Percentiles rank a stretch among this genome's conserved stretches.
Conservation (phyloP, 2,888 invertebrate genomes). For the Ornithoptera priamus region DNA sequence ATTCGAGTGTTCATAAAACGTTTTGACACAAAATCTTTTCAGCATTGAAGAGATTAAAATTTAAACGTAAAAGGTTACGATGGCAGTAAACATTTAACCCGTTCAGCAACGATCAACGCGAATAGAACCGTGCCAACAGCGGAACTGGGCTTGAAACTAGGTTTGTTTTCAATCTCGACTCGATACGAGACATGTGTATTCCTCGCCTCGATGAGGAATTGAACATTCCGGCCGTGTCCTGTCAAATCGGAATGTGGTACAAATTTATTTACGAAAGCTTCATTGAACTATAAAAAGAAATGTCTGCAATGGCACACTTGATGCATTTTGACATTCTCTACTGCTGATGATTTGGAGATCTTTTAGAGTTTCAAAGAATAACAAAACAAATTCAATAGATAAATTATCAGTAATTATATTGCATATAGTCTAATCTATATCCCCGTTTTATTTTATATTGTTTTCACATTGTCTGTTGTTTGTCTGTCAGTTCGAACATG, state of each 20-base stretch:
- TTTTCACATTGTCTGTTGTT: neutral
- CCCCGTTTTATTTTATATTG: neutral
- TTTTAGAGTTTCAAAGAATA: too few species aligned
- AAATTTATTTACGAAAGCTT: neutral
- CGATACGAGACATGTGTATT: conserved; percentile 21
- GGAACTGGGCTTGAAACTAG: conserved; percentile 25
- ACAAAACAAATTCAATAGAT: too few species aligned
- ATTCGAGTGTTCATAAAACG: neutral
- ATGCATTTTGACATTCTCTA: too few species aligned
- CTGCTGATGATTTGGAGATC: too few species aligned
- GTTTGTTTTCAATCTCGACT: conserved; percentile 25
- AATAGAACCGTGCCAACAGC: conserved; percentile 25
- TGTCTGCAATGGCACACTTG: neutral
- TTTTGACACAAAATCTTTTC: conserved; percentile 1
- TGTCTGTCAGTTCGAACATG: neutral
- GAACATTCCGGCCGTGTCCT: conserved; percentile 18
- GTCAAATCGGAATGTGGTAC: neutral
- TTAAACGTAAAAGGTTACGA: conserved; percentile 24
- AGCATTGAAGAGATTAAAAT: conserved; percentile 16
- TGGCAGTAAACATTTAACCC: conserved; percentile 17
- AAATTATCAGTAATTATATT: too few species aligned
- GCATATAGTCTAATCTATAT: neutral
- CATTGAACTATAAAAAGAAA: neutral
- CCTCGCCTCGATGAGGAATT: conserved; percentile 21
- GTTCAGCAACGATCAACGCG: conserved; percentile 19